Percentiles rank a stretch among this genome's conserved stretches.
Conservation (phyloP, 2,797 vertebrate species). For the Balearica regulorum region DNA sequence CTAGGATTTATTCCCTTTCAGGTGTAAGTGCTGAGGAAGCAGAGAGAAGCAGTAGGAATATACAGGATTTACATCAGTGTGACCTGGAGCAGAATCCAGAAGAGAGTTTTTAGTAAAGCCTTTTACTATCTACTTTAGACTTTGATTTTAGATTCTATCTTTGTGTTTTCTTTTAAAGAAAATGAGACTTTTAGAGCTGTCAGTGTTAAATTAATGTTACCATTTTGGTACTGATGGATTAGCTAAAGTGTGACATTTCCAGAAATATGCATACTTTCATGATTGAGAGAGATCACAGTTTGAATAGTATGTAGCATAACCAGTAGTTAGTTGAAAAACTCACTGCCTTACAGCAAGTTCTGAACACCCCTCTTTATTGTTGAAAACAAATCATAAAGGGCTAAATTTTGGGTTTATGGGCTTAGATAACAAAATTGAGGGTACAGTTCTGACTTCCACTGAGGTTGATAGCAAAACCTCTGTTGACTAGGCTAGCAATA, state of each 20-base stretch:
- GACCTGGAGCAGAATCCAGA: background rate
- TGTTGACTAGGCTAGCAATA: background rate
- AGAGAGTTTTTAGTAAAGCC: background rate
- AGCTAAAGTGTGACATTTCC: conserved; percentile 1
- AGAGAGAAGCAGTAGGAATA: background rate
- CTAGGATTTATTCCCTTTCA: background rate
- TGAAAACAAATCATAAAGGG: background rate
- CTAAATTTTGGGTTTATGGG: background rate
- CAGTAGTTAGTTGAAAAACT: background rate
- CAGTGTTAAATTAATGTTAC: background rate
- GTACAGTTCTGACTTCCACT: background rate
- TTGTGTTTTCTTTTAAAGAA: conserved; percentile 16
- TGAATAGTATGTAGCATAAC: background rate
- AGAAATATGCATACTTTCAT: background rate
- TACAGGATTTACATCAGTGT: background rate
- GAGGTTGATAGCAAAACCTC: background rate
- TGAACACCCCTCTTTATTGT: background rate
- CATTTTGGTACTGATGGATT: background rate
- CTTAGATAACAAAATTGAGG: background rate
- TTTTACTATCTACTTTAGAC: conserved; percentile 1
- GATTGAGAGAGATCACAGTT: background rate
- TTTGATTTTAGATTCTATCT: conserved; percentile 27
- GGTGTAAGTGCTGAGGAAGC: background rate
- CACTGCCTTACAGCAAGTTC: background rate
- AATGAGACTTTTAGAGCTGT: background rate